phyloP scores from a whole-genome alignment of 2,797 vertebrate species.

The Hyperoplus lanceolatus region DNA sequence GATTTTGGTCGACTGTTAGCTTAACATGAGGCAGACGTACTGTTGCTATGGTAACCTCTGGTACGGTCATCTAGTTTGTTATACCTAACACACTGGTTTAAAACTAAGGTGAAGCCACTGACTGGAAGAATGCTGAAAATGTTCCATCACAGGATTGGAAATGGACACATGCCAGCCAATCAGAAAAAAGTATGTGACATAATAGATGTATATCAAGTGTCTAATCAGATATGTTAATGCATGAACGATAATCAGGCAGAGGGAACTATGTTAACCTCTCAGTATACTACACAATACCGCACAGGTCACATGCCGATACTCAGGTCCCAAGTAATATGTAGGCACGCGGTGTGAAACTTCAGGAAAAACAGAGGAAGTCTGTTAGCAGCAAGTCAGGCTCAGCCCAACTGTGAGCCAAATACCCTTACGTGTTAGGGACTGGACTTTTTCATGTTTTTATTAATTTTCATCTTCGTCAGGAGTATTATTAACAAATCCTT shows the following conservation, averaged over 20 bases:
- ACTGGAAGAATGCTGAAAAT: not conserved
- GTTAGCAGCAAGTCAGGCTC: conserved; percentile 17
- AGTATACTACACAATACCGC: conserved; percentile 32
- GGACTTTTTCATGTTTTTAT: conserved; percentile 32
- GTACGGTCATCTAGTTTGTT: not conserved
- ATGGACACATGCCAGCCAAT: conserved; percentile 3
- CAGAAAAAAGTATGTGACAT: not conserved
- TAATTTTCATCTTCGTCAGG: conserved; percentile 10
- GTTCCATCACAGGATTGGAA: not conserved
- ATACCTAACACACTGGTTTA: not conserved
- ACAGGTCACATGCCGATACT: conserved; percentile 59
- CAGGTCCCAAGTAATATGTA: conserved; percentile 36
- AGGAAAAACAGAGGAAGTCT: conserved; percentile 26
- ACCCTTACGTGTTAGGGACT: conserved; percentile 27
- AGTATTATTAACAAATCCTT: conserved; percentile 27
- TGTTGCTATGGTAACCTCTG: conserved; percentile 25
- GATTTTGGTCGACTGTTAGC: not conserved
- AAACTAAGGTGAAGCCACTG: not conserved
- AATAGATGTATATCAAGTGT: not conserved
- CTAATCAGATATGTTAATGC: conserved; percentile 24
- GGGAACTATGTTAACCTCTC: conserved; percentile 35
- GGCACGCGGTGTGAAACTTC: conserved; percentile 35
- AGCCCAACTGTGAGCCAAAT: conserved; percentile 36
- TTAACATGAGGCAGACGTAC: conserved; percentile 1
- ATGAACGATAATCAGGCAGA: conserved; percentile 29